Base-by-base conservation (phyloP, 2,113 vertebrate genomes). In the Leptosomus discolor region DNA sequence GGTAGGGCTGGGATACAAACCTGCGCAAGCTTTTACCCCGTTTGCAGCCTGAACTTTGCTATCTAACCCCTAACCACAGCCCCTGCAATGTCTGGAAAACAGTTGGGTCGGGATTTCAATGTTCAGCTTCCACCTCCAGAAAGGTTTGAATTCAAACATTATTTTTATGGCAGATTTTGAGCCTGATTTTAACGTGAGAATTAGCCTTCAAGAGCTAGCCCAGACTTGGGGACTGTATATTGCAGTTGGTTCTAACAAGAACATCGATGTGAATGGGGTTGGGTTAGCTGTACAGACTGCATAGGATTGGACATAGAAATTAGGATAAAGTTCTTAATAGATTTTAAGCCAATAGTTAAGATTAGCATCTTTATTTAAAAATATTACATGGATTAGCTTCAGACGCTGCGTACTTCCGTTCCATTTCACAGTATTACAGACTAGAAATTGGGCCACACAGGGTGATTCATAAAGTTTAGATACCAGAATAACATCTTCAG, bases 401-500 rank as follows among this genome's bases (percentile, higher is more conserved):
- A 97, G 92, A 67, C 22, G 4, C 51, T 78, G 74, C 29, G 8
- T 81, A 87, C 85, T 95, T 94, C 96, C 71, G 94, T 73, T 90
- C 88, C 86, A 64, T 77, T 97, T 77, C 50, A 11, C 88, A 86
- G 67, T 86, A 70, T 91, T 94, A 85, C 85, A 95, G 96, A 92
- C 85, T 95, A 91, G 94, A 95, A 97, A 91, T 92, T 92, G 95
- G 98, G 96, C 98, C 98, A 98, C 98, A 98, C 98, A 97, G 82
- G 93, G 56, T 91, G 98, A 96, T 97, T 97, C 95, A 95, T 96
- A 96, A 98, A 98, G 92, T 97, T 98, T 97, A 98, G 98, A 98
- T 96, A 97, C 76, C 94, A 97, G 91, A 98, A 98, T 96, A 98
- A 97, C 96, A 97, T 98, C 98, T 98, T 97, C 97, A 98, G 98